Evolutionary conservation across 2,113 vertebrate species (phyloP), one percentile per base, ranked within the genome.

Genomic region (Oryzias woworae): DNA sequence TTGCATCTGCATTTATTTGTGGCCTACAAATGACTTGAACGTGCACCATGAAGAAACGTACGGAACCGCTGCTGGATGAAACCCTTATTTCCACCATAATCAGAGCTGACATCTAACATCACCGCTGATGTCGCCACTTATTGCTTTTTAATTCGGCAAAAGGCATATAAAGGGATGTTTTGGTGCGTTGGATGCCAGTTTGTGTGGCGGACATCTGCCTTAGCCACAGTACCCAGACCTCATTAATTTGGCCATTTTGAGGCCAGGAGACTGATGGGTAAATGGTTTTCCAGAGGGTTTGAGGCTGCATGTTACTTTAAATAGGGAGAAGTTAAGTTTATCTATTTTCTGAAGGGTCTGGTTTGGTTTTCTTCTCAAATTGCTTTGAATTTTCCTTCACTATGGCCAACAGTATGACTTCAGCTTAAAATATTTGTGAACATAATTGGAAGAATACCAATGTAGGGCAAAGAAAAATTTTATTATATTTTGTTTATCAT

Each of bases 131-230:
- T 36, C 70, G 49, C 48, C 58, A 69, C 53, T 60, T 47, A 62
- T 41, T 24, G 59, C 48, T 44, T 66, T 62, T 69, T 51, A 41
- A 54, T 24, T 69, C 50, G 3, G 71, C 57, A 6, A 48, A 18
- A 66, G 53, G 57, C 50, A 69, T 59, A 43, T n/a, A 64, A 70
- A 57, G 66, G 52, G 57, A 75, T 71, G 22, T 47, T 49, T 66
- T 50, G 15, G 28, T 54, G 41, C 47, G 68, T 22, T 7, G 24
- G 54, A 69, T 78, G 82, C 72, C 77, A 77, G 64, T 80, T 78
- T 85, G 80, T 75, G 80, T 79, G 82, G 77, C 42, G 81, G 66
- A 80, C 81, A 84, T 84, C 77, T 84, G 77, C 69, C 73, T 61
- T 52, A 55, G 78, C 75, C 72, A 42, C 77, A 53, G 8, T 78